These are phyloP conservation scores for Elmis aenea DNA, from an alignment of 2,888 invertebrate species.

Conservation along the genomic window DNA sequence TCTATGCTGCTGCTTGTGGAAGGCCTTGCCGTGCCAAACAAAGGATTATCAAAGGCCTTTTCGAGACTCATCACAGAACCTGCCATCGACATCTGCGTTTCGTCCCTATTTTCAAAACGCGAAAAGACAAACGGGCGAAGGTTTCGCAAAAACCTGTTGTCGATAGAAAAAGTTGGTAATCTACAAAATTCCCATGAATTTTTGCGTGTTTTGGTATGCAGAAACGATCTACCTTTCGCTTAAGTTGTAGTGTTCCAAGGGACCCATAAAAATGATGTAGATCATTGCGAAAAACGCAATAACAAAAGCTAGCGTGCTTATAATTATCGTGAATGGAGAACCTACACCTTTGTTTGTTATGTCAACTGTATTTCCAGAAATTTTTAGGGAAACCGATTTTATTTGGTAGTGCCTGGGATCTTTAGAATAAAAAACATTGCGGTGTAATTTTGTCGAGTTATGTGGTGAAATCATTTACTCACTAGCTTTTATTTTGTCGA, in stretches of 20 bases:
- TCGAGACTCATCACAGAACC: conserved; percentile 32
- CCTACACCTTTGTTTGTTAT: too few relatives aligned
- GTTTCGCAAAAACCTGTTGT: conserved; percentile 5
- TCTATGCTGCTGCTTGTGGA: conserved; percentile 8
- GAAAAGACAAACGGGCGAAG: conserved; percentile 23
- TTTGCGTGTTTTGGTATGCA: neutral
- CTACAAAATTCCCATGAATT: neutral
- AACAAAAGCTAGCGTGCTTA: conserved; percentile 24
- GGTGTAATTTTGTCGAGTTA: too few relatives aligned
- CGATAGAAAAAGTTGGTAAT: too few relatives aligned
- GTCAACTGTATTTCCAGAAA: too few relatives aligned
- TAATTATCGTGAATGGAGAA: conserved; percentile 16
- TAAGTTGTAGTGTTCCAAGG: conserved; percentile 11
- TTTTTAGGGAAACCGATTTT: too few relatives aligned
- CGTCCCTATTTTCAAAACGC: conserved; percentile 31
- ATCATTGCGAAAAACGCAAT: conserved; percentile 7
- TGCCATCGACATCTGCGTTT: conserved; percentile 29
- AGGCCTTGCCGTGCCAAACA: conserved; percentile 25
- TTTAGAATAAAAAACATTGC: too few relatives aligned
- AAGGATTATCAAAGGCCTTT: conserved; percentile 36
- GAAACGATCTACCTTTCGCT: conserved; percentile 5
- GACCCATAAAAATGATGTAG: conserved; percentile 14
- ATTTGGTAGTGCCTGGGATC: too few relatives aligned
- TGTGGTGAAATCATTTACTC: too few relatives aligned
- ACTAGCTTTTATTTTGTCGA: too few relatives aligned